phyloP scores from a whole-genome alignment of 2,888 invertebrate species.

The Embidobia sp. region DNA sequence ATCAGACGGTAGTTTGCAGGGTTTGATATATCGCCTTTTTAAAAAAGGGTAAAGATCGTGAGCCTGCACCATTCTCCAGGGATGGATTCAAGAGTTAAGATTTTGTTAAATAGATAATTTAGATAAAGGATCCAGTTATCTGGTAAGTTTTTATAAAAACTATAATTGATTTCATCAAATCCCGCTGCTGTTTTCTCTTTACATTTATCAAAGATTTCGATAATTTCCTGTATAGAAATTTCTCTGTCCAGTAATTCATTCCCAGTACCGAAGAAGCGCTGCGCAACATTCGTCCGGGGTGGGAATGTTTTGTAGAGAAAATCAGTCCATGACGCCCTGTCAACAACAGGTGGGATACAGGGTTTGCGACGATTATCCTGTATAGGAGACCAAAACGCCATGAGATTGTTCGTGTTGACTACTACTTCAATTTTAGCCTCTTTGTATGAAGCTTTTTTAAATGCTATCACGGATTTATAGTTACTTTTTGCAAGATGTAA shows the following conservation, averaged over 20 bases:
- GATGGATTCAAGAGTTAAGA: neutral
- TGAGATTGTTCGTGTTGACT: neutral
- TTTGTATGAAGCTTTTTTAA: neutral
- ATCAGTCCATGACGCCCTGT: neutral
- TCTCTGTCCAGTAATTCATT: neutral
- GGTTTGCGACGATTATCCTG: neutral
- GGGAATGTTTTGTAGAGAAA: neutral
- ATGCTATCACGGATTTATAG: neutral
- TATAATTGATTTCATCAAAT: neutral
- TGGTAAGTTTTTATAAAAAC: too few species aligned
- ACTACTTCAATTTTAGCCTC: neutral
- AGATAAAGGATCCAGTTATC: neutral
- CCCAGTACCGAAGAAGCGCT: neutral
- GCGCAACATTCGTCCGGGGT: neutral
- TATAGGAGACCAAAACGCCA: neutral
- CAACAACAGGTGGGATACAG: neutral
- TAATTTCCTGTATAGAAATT: neutral
- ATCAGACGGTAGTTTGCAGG: neutral
- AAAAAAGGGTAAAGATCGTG: neutral
- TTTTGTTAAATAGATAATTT: neutral
- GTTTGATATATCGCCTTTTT: neutral
- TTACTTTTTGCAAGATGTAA: neutral
- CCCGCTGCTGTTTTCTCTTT: constrained; percentile 3
- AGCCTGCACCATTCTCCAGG: neutral
- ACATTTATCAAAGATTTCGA: neutral